These are phyloP conservation scores for Caenorhabditis briggsae DNA, from an alignment of 1,140 invertebrate species.

Conservation along the genomic window DNA sequence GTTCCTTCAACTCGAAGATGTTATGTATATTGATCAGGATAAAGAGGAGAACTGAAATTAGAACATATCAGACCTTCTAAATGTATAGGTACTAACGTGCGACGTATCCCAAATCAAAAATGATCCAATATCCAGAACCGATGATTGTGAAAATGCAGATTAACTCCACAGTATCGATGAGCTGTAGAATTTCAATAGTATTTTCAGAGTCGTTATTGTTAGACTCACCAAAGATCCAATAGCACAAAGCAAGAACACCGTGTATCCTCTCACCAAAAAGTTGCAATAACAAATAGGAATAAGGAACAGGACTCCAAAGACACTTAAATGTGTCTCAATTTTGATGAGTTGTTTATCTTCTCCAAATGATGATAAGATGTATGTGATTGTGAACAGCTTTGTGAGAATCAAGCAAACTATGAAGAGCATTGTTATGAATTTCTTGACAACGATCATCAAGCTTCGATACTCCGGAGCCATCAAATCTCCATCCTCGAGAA, in stretches of 20 bases:
- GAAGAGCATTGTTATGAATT: not conserved
- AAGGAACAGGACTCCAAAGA: not conserved
- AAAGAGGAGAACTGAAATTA: not conserved
- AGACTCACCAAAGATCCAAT: conserved; percentile 8
- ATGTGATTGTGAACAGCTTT: not conserved
- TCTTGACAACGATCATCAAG: not conserved
- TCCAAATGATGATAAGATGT: not conserved
- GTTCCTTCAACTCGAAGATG: not conserved
- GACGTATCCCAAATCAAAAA: not conserved
- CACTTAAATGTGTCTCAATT: not conserved
- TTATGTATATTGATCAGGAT: not conserved
- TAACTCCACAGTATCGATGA: not conserved
- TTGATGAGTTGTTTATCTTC: not conserved
- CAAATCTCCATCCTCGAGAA: not conserved
- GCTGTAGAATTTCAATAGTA: not conserved
- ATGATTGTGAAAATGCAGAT: not conserved
- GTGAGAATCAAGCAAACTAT: not conserved
- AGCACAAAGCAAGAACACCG: not conserved
- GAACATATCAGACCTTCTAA: not conserved
- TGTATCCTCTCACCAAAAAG: not conserved
- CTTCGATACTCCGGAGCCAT: not conserved
- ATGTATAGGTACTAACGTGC: not conserved
- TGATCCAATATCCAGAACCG: not conserved
- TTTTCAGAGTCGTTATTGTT: not conserved
- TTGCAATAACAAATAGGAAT: not conserved